phyloP scores from a whole-genome alignment of 2,888 invertebrate genomes.

The Latrodectus hesperus region DNA sequence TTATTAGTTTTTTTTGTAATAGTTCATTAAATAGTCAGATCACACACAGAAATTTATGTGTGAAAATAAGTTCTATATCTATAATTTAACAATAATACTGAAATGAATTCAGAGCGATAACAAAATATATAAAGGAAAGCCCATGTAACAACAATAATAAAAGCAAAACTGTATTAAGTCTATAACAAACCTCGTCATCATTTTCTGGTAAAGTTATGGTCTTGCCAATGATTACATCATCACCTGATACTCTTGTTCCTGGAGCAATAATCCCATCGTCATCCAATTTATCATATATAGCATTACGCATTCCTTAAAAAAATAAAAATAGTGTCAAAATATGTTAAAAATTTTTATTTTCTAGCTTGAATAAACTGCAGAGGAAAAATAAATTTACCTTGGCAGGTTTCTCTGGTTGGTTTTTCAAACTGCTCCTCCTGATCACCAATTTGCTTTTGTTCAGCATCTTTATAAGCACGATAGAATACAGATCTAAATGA shows the following conservation, averaged over 20 bases:
- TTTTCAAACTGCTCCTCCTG: conserved; percentile 97
- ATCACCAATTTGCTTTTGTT: conserved; percentile 92
- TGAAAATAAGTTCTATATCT: not conserved
- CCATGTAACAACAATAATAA: no score
- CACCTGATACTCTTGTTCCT: conserved; percentile 98
- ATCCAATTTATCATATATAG: conserved; percentile 98
- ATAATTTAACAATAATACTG: no score
- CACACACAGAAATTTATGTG: no score
- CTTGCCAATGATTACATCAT: conserved; percentile 99
- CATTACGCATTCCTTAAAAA: conserved; percentile 91
- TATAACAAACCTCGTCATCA: conserved; percentile 88
- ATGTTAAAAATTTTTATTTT: not conserved
- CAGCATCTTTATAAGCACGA: conserved; percentile 96
- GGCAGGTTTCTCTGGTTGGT: conserved; percentile 93
- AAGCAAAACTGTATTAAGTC: not conserved
- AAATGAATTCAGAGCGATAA: no score
- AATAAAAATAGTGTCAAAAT: not conserved
- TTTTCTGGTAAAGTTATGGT: conserved; percentile 96
- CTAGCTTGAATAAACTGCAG: not conserved
- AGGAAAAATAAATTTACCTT: conserved; percentile 73
- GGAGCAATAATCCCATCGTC: conserved; percentile 99
- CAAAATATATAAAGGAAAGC: no score
- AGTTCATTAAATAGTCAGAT: no score
- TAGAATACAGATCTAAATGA: conserved; percentile 88
- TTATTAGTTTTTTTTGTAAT: no score